Evolutionary conservation across 2,888 invertebrate species (phyloP).

Genomic region (Chromoteleia sp.): DNA sequence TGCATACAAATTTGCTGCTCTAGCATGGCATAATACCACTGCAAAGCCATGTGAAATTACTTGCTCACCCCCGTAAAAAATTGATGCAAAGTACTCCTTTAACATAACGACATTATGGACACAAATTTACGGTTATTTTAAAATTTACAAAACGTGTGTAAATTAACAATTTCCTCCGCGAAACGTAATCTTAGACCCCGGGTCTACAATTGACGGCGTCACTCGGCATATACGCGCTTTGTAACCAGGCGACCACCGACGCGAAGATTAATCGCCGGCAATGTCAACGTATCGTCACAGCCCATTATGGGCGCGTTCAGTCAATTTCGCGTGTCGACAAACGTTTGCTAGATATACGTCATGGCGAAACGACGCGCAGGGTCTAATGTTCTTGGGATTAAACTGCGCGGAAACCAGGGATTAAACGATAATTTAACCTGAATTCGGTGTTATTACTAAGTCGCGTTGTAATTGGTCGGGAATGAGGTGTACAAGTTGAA

Average conservation of each 20-base stretch:
- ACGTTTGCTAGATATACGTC: conserved; percentile 47
- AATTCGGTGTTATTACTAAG: conserved; percentile 57
- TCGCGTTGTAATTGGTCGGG: conserved; percentile 42
- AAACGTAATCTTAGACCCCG: neutral
- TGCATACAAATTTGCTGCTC: no score
- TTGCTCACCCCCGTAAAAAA: no score
- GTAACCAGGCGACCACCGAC: conserved; percentile 10
- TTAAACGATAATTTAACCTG: conserved; percentile 59
- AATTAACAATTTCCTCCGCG: neutral
- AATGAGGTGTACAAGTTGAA: conserved; percentile 30
- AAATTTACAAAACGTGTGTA: neutral
- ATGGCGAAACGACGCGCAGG: conserved; percentile 22
- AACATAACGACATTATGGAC: no score
- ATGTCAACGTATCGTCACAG: conserved; percentile 57
- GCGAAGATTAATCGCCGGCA: conserved; percentile 44
- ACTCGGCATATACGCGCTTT: neutral
- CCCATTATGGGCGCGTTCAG: conserved; percentile 53
- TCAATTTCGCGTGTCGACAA: conserved; percentile 62
- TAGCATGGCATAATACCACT: no score
- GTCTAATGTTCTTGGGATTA: conserved; percentile 50
- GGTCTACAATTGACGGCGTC: conserved; percentile 8
- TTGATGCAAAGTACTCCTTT: no score
- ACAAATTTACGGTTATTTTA: no score
- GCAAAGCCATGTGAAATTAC: no score
- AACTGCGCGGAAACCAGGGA: conserved; percentile 36